These are phyloP conservation scores for Clarias gariepinus DNA, from an alignment of 2,113 vertebrate species.

Conservation along the genomic window DNA sequence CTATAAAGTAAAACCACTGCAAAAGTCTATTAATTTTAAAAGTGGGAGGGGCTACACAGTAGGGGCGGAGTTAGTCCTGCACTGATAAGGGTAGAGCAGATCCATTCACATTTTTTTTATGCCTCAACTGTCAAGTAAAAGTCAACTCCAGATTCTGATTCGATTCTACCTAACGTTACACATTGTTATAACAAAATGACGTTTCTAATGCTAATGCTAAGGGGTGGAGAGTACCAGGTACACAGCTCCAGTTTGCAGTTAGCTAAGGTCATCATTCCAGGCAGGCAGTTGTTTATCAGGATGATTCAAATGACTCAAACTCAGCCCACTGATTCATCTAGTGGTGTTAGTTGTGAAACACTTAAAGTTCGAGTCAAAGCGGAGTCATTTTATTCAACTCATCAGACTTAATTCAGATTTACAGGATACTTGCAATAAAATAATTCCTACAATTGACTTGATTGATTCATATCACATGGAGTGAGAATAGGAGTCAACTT, in stretches of 20 bases:
- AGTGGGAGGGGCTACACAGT: neutral
- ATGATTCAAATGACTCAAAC: neutral
- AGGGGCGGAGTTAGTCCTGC: neutral
- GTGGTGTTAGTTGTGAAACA: neutral
- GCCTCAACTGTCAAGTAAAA: constrained; percentile 4
- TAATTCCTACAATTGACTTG: neutral
- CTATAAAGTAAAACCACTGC: neutral
- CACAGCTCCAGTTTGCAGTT: neutral
- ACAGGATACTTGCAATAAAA: neutral
- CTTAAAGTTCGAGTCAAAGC: neutral
- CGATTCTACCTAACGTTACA: neutral
- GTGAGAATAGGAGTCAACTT: neutral
- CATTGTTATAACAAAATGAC: neutral
- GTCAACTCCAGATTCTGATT: neutral
- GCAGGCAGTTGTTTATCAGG: neutral
- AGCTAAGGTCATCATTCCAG: neutral
- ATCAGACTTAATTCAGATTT: neutral
- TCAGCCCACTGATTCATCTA: neutral
- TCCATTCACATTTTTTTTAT: constrained; percentile 61
- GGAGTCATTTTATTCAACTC: neutral
- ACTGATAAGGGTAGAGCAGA: constrained; percentile 4
- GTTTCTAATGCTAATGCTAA: neutral
- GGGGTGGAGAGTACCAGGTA: neutral
- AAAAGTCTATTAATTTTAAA: neutral
- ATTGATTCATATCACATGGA: neutral